phyloP scores from a whole-genome alignment of 1,140 invertebrate species.

The Drepana arcuata region DNA sequence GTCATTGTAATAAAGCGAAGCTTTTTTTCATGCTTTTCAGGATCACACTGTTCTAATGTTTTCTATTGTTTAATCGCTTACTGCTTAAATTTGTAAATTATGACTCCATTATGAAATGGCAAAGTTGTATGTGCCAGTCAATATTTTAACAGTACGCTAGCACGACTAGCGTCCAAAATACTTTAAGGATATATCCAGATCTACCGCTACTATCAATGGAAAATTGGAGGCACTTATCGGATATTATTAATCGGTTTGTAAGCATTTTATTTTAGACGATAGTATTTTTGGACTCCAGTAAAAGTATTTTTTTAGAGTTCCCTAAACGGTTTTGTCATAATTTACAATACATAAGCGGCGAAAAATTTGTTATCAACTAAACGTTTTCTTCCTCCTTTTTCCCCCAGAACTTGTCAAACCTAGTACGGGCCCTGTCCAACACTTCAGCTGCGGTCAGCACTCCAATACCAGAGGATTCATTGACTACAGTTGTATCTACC shows the following conservation, averaged over 20 bases:
- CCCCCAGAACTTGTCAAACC: constrained; percentile 91
- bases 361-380: constrained; percentile 27
- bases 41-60: constrained; percentile 32
- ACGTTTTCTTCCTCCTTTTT: constrained; percentile 69
- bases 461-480: constrained; percentile 35
- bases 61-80: constrained; percentile 15
- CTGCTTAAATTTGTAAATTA: constrained; percentile 18
- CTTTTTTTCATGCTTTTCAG: constrained; percentile 27
- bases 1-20: constrained; percentile 42
- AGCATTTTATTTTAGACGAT: too few species aligned
- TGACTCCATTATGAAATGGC: too few species aligned
- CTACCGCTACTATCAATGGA: too few species aligned
- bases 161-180: too few species aligned
- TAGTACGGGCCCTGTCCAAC: constrained; percentile 84
- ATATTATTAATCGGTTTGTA: too few species aligned
- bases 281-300: too few species aligned
- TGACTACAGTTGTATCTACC: constrained; percentile 64
- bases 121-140: too few species aligned
- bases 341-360: constrained; percentile 18
- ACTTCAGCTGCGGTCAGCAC: constrained; percentile 79
- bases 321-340: constrained; percentile 25
- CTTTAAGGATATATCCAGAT: too few species aligned
- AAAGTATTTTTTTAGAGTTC: too few species aligned
- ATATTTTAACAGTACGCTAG: too few species aligned
- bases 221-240: too few species aligned